Evolutionary conservation across 1,140 invertebrate species (phyloP), one percentile per base, ranked within the genome.

Genomic region (Thaumatotibia leucotreta): DNA sequence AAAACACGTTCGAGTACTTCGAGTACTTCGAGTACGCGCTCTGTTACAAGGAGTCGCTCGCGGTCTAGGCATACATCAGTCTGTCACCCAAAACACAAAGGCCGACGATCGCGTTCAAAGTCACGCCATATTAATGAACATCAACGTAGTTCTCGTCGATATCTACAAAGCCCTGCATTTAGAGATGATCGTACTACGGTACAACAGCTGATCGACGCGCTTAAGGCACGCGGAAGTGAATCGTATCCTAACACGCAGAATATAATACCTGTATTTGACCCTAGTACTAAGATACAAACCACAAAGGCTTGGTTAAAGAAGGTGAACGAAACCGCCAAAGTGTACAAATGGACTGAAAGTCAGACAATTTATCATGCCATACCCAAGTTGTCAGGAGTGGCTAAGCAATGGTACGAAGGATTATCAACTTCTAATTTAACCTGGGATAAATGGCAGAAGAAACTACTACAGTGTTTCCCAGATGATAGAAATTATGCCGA

Each of bases 351-450:
- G 66, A 23, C 17, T 2, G 66, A 68, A 23, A 33, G 39, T 1
- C 66, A 68, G 64, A 68, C 62, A 22, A 58, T 68, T n/a, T 64
- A n/a, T 58, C 64, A 17, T 54, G 61, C 62, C n/a, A 45, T 68
- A 20, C 66, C 66, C 33, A 63, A 49, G 14, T 49, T 68, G 17
- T 45, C 10, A 9, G 66, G 66, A 0, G 14, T 64, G 0, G 61
- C 66, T 11, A 64, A 68, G 45, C 11, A 33, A 45, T 68, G 66
- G 66, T 64, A 64, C 35, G 66, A 64, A 1, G 66, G 66, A 5
- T 23, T 68, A 4, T 39, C 62, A 6, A 58, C 45, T 9, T 61
- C 64, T 1, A 68, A 64, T 17, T 64, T 49, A 10, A 58, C 49
- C 4, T 68, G 66, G 66, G n/a, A 9, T 0, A 62, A 68, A 17